phyloP scores from a whole-genome alignment of 2,113 vertebrate genomes.

The Miniopterus natalensis region DNA sequence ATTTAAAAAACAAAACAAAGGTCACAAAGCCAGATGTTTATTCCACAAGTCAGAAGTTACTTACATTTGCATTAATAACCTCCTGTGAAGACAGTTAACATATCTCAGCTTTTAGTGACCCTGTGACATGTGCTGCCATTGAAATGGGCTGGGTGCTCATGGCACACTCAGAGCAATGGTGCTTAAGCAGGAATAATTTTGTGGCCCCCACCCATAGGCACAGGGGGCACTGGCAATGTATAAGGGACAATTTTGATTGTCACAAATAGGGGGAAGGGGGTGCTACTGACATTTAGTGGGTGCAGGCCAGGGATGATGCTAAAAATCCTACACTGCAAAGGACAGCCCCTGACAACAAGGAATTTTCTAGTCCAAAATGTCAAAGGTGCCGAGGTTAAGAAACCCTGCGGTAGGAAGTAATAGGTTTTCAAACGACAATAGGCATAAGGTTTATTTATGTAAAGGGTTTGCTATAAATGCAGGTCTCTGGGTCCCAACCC shows the following conservation, averaged over 20 bases:
- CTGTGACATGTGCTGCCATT: not conserved
- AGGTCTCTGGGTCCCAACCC: not conserved
- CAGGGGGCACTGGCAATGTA: not conserved
- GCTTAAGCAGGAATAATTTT: not conserved
- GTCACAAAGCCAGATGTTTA: not conserved
- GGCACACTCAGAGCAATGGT: not conserved
- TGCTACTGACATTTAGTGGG: not conserved
- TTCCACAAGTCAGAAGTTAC: constrained; percentile 37
- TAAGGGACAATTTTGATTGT: not conserved
- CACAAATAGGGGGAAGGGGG: not conserved
- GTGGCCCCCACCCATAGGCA: not conserved
- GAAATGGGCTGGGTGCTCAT: not conserved
- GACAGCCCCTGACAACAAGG: not conserved
- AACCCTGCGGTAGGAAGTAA: not conserved
- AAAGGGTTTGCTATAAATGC: not conserved
- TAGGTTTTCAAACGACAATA: not conserved
- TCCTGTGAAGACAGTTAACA: not conserved
- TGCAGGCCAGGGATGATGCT: not conserved
- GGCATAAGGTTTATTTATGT: not conserved
- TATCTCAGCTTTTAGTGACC: constrained; percentile 1
- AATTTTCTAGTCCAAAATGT: not conserved
- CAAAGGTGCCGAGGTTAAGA: not conserved
- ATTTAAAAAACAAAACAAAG: constrained; percentile 46
- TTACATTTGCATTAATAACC: constrained; percentile 25
- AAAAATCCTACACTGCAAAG: not conserved